Evolutionary conservation across 2,888 invertebrate species (phyloP).

Genomic region (Eupithecia subumbrata): DNA sequence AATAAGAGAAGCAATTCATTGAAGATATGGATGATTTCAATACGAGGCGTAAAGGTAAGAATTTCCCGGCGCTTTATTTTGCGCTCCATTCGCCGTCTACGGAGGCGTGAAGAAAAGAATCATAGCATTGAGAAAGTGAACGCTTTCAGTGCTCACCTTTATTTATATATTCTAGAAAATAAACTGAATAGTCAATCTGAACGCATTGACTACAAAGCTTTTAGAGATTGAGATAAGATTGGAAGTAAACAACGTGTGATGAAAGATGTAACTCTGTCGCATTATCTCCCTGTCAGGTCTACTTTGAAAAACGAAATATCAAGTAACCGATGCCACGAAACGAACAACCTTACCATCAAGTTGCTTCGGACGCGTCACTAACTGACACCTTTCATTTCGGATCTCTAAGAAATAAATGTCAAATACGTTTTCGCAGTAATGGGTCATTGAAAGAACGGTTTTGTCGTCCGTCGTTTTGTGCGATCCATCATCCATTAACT

Average conservation of each 20-base stretch:
- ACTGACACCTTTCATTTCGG: too few relatives aligned
- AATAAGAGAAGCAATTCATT: slow-evolving; percentile 33
- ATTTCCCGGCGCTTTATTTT: slow-evolving; percentile 24
- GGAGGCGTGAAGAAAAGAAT: slow-evolving; percentile 10
- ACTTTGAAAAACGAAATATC: too few relatives aligned
- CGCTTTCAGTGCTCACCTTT: slow-evolving; percentile 9
- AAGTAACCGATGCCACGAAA: too few relatives aligned
- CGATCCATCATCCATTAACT: too few relatives aligned
- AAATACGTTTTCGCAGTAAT: too few relatives aligned
- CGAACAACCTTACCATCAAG: too few relatives aligned
- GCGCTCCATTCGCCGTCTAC: slow-evolving; percentile 23
- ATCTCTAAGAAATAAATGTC: too few relatives aligned
- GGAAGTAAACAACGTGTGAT: neutral
- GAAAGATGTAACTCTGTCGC: neutral
- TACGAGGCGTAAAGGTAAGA: slow-evolving; percentile 19
- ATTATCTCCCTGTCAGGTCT: neutral
- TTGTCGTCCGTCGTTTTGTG: too few relatives aligned
- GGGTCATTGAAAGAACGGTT: too few relatives aligned
- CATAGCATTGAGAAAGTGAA: slow-evolving; percentile 11
- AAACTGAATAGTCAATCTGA: slow-evolving; percentile 8
- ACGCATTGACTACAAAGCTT: slow-evolving; percentile 3
- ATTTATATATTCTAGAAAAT: slow-evolving; percentile 11
- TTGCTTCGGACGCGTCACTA: too few relatives aligned
- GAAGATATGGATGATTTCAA: slow-evolving; percentile 32
- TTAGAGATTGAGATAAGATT: neutral